These are phyloP conservation scores for Gopherus evgoodei DNA, from an alignment of 2,113 vertebrate genomes.

Conservation along the genomic window DNA sequence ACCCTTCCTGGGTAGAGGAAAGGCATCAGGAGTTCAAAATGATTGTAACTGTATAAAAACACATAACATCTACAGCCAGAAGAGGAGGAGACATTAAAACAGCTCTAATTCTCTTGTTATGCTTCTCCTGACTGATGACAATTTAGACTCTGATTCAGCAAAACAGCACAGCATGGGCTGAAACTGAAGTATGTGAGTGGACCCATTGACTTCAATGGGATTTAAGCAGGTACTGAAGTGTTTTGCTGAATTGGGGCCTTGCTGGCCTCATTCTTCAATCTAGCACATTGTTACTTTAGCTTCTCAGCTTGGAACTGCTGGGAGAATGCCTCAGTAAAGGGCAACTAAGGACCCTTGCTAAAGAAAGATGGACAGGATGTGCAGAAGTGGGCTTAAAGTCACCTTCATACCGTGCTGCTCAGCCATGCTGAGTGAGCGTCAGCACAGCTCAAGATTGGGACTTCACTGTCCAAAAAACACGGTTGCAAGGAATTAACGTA, in stretches of 20 bases:
- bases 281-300: background rate
- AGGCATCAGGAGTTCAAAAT: slow-evolving; percentile 10
- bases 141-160: slow-evolving; percentile 42
- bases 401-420: background rate
- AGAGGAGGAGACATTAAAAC: slow-evolving; percentile 57
- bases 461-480: background rate
- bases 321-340: background rate
- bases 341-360: background rate
- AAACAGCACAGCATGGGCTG: background rate
- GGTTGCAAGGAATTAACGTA: background rate
- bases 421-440: rapidly evolving
- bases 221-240: background rate
- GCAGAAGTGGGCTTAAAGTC: background rate
- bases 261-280: background rate
- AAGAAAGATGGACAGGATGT: background rate
- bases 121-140: slow-evolving; percentile 58
- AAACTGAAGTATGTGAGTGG: background rate
- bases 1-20: background rate
- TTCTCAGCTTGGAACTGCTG: background rate
- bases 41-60: slow-evolving; percentile 43
- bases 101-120: slow-evolving; percentile 66
- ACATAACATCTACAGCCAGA: slow-evolving; percentile 52
- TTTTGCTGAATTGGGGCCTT: background rate
- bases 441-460: background rate
- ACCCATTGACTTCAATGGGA: background rate